Conservation (phyloP, 2,888 invertebrate genomes). For the Limnephilus auricula region DNA sequence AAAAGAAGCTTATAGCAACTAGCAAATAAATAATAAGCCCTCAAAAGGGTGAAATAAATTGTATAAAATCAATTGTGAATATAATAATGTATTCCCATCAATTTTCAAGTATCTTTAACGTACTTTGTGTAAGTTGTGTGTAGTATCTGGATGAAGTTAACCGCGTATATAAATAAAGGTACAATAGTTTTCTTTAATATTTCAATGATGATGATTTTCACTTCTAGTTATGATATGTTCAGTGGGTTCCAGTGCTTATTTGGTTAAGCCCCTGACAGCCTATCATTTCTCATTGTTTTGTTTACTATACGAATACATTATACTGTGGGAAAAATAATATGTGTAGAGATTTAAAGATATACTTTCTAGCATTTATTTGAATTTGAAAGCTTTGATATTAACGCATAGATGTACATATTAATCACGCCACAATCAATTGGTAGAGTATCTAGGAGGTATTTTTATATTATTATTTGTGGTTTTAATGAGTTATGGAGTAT, state of each 20-base stretch:
- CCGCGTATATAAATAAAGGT: not conserved
- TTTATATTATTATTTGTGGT: not conserved
- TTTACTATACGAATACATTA: not conserved
- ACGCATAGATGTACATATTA: not conserved
- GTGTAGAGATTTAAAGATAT: not conserved
- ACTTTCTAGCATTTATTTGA: not conserved
- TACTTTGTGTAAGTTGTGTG: too few relatives aligned
- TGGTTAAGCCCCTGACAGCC: slow-evolving; percentile 28
- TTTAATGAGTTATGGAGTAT: not conserved
- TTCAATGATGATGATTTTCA: too few relatives aligned
- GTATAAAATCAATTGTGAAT: too few relatives aligned
- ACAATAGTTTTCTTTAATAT: not conserved
- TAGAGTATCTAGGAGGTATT: not conserved
- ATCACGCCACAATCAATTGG: not conserved
- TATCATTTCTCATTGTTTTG: slow-evolving; percentile 38
- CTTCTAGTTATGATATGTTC: not conserved
- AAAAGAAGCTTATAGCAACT: too few relatives aligned
- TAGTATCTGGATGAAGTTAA: too few relatives aligned
- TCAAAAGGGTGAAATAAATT: too few relatives aligned
- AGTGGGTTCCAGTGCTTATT: slow-evolving; percentile 39
- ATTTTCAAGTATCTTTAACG: too few relatives aligned
- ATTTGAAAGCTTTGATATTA: not conserved
- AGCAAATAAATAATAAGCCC: too few relatives aligned
- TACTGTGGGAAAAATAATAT: not conserved
- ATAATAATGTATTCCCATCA: too few relatives aligned